Conservation (phyloP, 2,113 vertebrate genomes). For the Elachura formosa region DNA sequence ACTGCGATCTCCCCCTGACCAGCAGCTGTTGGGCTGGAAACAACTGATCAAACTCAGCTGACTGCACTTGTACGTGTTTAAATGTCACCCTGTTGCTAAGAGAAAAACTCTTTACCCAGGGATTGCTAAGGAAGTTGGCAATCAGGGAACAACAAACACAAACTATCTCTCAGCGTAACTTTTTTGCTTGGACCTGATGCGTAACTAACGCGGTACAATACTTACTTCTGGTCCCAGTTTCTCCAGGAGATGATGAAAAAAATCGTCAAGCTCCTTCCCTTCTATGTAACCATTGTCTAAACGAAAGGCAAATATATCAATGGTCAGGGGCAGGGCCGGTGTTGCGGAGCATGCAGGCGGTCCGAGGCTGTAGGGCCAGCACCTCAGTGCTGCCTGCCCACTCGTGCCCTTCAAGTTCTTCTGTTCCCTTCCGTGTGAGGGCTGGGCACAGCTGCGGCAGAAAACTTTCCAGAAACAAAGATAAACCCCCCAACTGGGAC, state of each 20-base stretch:
- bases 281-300: constrained; percentile 95
- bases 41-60: background rate
- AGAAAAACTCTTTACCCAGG: background rate
- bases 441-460: fast-evolving
- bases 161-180: background rate
- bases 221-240: constrained; percentile 79
- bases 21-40: constrained; percentile 1
- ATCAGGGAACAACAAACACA: background rate
- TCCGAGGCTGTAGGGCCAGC: fast-evolving
- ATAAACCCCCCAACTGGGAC: background rate
- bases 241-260: constrained; percentile 85
- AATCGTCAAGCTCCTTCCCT: constrained; percentile 88
- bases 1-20: background rate
- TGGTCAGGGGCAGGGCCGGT: fast-evolving
- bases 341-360: background rate
- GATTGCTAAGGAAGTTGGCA: background rate
- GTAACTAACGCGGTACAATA: fast-evolving
- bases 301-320: constrained; percentile 7
- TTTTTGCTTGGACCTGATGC: background rate
- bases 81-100: background rate
- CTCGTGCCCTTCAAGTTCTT: fast-evolving
- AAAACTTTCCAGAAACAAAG: background rate
- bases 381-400: background rate
- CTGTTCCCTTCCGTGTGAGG: fast-evolving
- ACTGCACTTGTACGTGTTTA: background rate